Base-by-base conservation (phyloP, 2,797 vertebrate species). In the Limnodromus scolopaceus region DNA sequence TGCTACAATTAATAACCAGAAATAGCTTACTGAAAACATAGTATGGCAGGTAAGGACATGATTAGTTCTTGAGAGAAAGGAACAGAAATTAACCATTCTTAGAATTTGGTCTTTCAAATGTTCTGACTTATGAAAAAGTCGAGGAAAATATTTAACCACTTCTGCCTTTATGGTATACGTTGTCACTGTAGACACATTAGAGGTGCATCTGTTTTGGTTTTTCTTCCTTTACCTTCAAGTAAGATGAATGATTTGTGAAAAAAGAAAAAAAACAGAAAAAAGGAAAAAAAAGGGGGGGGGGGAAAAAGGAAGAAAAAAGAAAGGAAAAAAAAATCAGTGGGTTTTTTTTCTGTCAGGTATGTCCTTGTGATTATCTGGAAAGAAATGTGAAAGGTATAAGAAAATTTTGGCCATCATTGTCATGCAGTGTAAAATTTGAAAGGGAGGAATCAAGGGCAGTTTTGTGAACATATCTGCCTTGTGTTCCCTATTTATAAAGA, bases 31-130 rank as follows among this genome's bases (percentile, higher is more conserved):
- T 88, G 24, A 84, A 91, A 86, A 51, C 16, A 34, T 43, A 51
- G 12, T 55, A 61, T 71, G 48, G 36, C 51, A 86, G 54, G 36
- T 88, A 63, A 70, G 55, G 54, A 84, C 65, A 58, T n/a, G 41
- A 46, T 93, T 75, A 36, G n/a, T 58, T 95, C 65, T n/a, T 92
- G 48, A 86, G 68, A 68, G 68, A 91, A 86, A 71, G 53, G 43
- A 84, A 48, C 23, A 54, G n/a, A 57, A 94, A 71, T 63, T 48
- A 87, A 53, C n/a, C 18, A 24, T 72, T 57, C 32, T 77, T 30
- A 54, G 46, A 66, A 70, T 64, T 30, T 57, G 32, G 17, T 74
- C 34, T 82, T 75, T 82, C 66, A 45, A 65, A 63, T 65, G 13
- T 84, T 72, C 48, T 60, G 53, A 15, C 34, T 61, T 80, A n/a